Evolutionary conservation across 37 sponge, comb jelly and placozoan species (phyloP).

Genomic region (Tethya wilhelma): DNA sequence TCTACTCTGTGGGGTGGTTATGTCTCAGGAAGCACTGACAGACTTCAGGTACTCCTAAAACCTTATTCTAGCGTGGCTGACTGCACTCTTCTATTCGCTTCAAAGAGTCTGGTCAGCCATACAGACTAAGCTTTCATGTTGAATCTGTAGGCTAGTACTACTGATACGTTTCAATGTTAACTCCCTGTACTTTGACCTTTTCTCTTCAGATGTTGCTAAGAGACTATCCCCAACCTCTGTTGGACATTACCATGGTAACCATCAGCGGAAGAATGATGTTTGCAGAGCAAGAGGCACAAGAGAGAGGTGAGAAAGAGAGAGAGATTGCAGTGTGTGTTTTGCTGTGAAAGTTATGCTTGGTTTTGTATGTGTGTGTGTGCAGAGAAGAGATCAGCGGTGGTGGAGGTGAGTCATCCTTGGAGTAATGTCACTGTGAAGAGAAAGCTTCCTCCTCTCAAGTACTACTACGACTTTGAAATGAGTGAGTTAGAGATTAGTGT

Average conservation of each 20-base stretch:
- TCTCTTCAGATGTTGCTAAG: constrained; percentile 77
- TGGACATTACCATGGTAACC: constrained; percentile 23
- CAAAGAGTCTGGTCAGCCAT: too few species aligned
- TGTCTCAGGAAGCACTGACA: constrained; percentile 43
- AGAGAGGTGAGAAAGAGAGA: constrained; percentile 47
- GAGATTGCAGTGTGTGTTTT: neutral
- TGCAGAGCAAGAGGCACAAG: constrained; percentile 80
- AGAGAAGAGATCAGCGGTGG: constrained; percentile 47
- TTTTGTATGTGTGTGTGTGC: neutral
- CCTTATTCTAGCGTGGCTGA: neutral
- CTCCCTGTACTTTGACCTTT: too few species aligned
- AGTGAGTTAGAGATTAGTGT: constrained; percentile 27
- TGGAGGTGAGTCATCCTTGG: constrained; percentile 76
- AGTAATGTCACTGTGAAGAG: constrained; percentile 42
- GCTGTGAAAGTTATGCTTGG: neutral
- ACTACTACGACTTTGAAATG: constrained; percentile 82
- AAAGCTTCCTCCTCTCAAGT: constrained; percentile 84
- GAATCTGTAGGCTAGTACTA: too few species aligned
- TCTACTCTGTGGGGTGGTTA: constrained; percentile 83
- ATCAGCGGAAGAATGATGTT: constrained; percentile 72
- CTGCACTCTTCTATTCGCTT: too few species aligned
- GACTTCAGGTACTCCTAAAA: constrained; percentile 41
- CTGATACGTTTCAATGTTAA: too few species aligned
- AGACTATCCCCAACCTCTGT: constrained; percentile 82
- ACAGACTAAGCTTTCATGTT: too few species aligned